These are phyloP conservation scores for Atherinomorus stipes DNA, from an alignment of 2,113 vertebrate genomes.

Conservation along the genomic window DNA sequence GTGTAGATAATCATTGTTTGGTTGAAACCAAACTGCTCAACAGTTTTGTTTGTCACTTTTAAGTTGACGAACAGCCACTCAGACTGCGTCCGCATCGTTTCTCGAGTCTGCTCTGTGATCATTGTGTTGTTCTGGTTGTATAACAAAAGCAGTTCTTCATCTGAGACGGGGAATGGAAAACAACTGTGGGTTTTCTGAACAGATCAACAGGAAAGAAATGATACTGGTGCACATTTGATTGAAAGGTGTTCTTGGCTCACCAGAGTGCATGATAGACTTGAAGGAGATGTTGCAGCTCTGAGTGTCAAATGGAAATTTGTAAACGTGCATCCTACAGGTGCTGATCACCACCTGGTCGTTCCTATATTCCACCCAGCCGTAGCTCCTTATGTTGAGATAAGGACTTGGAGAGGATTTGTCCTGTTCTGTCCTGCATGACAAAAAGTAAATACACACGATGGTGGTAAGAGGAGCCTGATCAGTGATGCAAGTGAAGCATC, in stretches of 20 bases:
- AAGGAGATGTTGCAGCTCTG: slow-evolving; percentile 73
- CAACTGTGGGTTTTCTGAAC: background rate
- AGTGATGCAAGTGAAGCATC: too few species aligned
- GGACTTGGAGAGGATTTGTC: slow-evolving; percentile 43
- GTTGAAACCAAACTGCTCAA: slow-evolving; percentile 25
- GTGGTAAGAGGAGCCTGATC: too few species aligned
- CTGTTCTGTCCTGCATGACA: slow-evolving; percentile 61
- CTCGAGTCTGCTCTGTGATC: background rate
- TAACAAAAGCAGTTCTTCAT: slow-evolving; percentile 9
- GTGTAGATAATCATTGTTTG: slow-evolving; percentile 27
- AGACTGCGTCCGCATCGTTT: slow-evolving; percentile 16
- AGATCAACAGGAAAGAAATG: too few species aligned
- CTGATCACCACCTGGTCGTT: slow-evolving; percentile 60
- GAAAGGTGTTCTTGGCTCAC: slow-evolving; percentile 37
- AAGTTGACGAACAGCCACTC: slow-evolving; percentile 31
- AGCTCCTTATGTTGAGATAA: background rate
- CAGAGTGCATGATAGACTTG: slow-evolving; percentile 49
- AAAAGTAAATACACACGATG: background rate
- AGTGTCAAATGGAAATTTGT: slow-evolving; percentile 74
- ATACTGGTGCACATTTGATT: background rate
- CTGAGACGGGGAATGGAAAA: slow-evolving; percentile 28
- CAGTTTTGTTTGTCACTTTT: slow-evolving; percentile 8
- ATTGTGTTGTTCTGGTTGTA: background rate
- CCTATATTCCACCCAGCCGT: background rate
- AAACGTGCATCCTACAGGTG: slow-evolving; percentile 67